Evolutionary conservation across 2,888 invertebrate species (phyloP).

Genomic region (Lithophane leautieri): DNA sequence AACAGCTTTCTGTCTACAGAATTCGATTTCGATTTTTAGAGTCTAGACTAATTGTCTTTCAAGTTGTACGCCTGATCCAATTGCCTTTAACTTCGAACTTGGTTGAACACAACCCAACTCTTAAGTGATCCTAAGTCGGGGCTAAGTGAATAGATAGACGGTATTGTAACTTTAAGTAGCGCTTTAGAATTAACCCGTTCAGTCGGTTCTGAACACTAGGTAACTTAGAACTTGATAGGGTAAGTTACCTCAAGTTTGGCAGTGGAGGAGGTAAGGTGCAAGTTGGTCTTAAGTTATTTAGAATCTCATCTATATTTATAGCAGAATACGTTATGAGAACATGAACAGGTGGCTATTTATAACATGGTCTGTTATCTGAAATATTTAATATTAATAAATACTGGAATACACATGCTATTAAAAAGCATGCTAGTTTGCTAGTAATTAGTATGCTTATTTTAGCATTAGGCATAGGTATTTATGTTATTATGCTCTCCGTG

Average conservation of each 20-base stretch:
- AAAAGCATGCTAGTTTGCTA: not conserved
- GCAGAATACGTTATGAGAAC: not conserved
- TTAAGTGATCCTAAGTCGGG: conserved; percentile 56
- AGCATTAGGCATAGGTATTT: no score
- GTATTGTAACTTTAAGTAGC: conserved; percentile 41
- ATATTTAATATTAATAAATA: not conserved
- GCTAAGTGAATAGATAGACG: conserved; percentile 39
- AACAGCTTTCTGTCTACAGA: conserved; percentile 12
- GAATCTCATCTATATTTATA: conserved; percentile 8
- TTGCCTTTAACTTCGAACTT: conserved; percentile 25
- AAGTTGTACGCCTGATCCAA: conserved; percentile 29
- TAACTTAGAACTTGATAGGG: conserved; percentile 28
- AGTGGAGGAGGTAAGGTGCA: conserved; percentile 10
- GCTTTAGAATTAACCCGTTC: conserved; percentile 27
- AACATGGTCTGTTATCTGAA: not conserved
- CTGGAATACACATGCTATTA: not conserved
- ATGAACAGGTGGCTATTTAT: not conserved
- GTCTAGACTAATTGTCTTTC: conserved; percentile 25
- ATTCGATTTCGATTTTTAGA: conserved; percentile 32
- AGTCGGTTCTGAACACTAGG: conserved; percentile 15
- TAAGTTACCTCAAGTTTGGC: conserved; percentile 2
- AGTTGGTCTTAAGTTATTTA: conserved; percentile 23
- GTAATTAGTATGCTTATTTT: not conserved
- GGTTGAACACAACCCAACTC: conserved; percentile 17
- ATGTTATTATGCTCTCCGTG: no score